phyloP scores from a whole-genome alignment of 2,797 vertebrate species.

The Hippocampus kuda region DNA sequence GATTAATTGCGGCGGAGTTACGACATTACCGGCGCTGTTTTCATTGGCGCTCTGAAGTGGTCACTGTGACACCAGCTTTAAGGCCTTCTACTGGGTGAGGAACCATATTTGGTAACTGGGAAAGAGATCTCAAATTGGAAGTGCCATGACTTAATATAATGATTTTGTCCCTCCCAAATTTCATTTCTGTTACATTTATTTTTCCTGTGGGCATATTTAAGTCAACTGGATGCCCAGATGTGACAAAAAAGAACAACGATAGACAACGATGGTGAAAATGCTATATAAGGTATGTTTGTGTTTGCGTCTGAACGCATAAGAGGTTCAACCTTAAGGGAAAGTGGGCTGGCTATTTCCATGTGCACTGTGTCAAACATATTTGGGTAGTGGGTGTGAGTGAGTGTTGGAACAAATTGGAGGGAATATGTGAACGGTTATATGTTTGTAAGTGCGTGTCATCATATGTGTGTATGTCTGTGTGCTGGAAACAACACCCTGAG shows the following conservation, averaged over 20 bases:
- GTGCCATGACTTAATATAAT: neutral
- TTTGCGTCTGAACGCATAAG: constrained; percentile 30
- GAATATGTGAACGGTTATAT: constrained; percentile 36
- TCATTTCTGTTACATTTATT: neutral
- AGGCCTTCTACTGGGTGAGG: too few species aligned
- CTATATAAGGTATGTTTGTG: constrained; percentile 15
- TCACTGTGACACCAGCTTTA: neutral
- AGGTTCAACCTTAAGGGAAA: constrained; percentile 4
- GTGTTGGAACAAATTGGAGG: constrained; percentile 53
- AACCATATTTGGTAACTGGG: constrained; percentile 6
- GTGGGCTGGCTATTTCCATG: constrained; percentile 11
- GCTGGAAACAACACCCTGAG: constrained; percentile 48
- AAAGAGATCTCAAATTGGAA: neutral
- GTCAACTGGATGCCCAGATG: too few species aligned
- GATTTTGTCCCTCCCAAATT: too few species aligned
- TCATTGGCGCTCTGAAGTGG: neutral
- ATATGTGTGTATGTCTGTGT: constrained; percentile 28
- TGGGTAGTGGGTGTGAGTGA: constrained; percentile 22
- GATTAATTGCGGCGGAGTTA: constrained; percentile 8
- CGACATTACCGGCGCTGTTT: neutral
- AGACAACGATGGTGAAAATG: neutral
- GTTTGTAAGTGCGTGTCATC: constrained; percentile 33
- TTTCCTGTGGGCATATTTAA: neutral
- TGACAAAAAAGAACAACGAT: neutral
- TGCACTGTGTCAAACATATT: constrained; percentile 38